Evolutionary conservation across 2,113 vertebrate genomes (phyloP), one percentile per base, ranked within the genome.

Genomic region (Hippoglossus stenolepis): DNA sequence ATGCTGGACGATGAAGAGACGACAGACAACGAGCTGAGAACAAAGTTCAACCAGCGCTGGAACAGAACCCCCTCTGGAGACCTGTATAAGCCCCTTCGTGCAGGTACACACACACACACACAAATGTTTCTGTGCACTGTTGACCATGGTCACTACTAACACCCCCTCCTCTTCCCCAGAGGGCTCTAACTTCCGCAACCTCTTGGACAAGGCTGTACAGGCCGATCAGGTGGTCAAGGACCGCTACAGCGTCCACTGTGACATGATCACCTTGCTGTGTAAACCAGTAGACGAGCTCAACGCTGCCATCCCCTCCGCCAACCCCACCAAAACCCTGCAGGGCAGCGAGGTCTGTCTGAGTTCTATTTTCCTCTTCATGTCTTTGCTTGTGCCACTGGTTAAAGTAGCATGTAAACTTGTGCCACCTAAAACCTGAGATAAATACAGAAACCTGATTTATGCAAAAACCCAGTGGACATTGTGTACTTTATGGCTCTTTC

Each of bases 1-100:
- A 95, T 99, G 88, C 87, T 99, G 89, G 94, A 97, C 73, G 95
- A 97, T 80, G 98, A 99, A 87, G 97, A 99, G 93, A 74, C 94
- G 5, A 98, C 97, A 23, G 98, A 99, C 90, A 98, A 94, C 56
- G 98, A 99, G 24, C 91, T 99, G 80, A 93, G 95, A 91, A 86
- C 93, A 70, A 99, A 99, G 91, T 99, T 99, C 90, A 98, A 93
- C 85, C 97, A 99, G 67, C 97, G 97, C 61, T 99, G 98, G 98
- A 97, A 96, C 93, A 95, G 98, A 90, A 99, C 97, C 0, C 94
- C 97, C 6, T 99, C 98, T 73, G 96, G 87, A 70, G 98, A 99
- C 2, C 96, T 99, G 7, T 99, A 99, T 76, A 99, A 97, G 81
- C 94, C 97, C 58, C 93, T 99, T 66, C 95, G 98, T 84, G 11